Conservation (phyloP, 2,113 vertebrate species). For the Orientallactaga bullata region DNA sequence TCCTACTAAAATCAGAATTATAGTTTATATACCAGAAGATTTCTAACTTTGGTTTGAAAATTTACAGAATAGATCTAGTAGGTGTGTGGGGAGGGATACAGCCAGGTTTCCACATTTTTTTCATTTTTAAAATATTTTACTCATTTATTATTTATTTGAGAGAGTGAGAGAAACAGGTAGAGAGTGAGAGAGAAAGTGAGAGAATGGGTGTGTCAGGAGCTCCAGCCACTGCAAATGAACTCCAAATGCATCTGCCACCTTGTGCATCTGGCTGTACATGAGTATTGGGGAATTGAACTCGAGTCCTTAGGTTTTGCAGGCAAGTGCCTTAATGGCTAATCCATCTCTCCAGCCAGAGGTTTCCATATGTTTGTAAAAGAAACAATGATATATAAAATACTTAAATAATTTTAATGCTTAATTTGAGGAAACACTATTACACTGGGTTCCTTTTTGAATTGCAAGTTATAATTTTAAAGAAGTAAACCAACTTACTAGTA, state of each 20-base stretch:
- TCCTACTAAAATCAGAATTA: conserved; percentile 32
- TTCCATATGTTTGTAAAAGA: conserved; percentile 20
- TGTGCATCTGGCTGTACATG: no score
- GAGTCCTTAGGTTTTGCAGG: no score
- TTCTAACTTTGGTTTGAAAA: conserved; percentile 17
- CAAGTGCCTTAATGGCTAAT: no score
- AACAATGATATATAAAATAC: conserved; percentile 36
- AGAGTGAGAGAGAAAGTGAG: no score
- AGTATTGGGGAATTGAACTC: no score
- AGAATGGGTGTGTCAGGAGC: no score
- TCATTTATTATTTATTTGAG: no score
- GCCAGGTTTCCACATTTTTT: background rate
- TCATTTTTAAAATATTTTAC: no score
- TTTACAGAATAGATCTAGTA: conserved; percentile 48
- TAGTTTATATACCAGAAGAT: background rate
- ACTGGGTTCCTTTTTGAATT: conserved; percentile 28
- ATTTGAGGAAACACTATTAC: background rate
- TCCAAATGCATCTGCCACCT: no score
- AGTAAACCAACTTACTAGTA: background rate
- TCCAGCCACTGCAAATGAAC: no score
- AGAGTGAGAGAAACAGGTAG: no score
- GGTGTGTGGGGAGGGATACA: background rate
- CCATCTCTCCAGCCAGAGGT: no score
- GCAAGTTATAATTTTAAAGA: conserved; percentile 48
- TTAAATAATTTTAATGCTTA: conserved; percentile 45